Percentiles rank a stretch among this genome's conserved stretches.
phyloP scores from a whole-genome alignment of 2,797 vertebrate genomes.

The Poliocrania exsul region DNA sequence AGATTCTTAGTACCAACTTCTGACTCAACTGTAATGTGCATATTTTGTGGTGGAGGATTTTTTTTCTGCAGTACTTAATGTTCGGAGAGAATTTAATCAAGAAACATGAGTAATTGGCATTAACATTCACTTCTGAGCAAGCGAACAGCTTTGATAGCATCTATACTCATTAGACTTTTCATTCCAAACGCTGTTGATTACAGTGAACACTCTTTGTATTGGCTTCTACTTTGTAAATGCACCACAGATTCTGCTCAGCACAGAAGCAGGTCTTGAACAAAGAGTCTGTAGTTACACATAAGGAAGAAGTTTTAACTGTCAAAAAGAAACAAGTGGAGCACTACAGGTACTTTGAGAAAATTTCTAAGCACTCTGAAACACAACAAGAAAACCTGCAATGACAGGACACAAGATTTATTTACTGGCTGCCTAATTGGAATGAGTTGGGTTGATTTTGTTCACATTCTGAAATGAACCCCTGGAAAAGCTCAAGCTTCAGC shows the following conservation, averaged over 20 bases:
- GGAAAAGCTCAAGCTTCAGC: neutral
- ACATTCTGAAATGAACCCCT: neutral
- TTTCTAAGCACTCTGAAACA: neutral
- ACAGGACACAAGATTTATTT: neutral
- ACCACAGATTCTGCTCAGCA: neutral
- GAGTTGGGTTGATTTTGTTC: neutral
- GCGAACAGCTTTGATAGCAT: constrained; percentile 60
- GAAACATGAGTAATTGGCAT: constrained; percentile 62
- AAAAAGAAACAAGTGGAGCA: neutral
- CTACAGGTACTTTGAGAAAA: neutral
- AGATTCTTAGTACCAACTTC: neutral
- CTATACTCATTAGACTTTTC: constrained; percentile 52
- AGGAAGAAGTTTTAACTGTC: neutral
- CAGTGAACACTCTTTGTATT: neutral
- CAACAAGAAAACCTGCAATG: neutral
- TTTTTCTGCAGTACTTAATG: constrained; percentile 35
- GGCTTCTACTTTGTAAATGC: constrained; percentile 49
- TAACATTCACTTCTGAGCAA: constrained; percentile 54
- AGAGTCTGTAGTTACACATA: neutral
- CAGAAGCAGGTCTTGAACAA: neutral
- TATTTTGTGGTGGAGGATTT: neutral
- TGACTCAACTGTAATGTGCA: constrained; percentile 5
- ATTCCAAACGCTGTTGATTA: constrained; percentile 21
- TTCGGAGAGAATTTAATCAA: constrained; percentile 57
- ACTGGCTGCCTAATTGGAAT: neutral